phyloP scores from a whole-genome alignment of 2,888 invertebrate genomes.

The Omphaloscelis lunosa region DNA sequence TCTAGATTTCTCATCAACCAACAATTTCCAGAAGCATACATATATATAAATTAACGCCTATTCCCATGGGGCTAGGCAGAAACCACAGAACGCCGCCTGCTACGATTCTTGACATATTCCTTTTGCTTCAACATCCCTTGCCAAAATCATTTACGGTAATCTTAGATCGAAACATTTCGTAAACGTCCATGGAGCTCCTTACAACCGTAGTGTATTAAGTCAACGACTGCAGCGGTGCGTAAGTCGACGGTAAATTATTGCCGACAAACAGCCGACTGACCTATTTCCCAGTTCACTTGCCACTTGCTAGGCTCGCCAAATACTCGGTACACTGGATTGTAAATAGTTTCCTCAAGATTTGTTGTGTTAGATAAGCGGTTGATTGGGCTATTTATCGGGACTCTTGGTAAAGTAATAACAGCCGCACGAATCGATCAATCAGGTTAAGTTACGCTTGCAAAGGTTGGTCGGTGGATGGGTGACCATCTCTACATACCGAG shows the following conservation, averaged over 20 bases:
- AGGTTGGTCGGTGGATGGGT: background rate
- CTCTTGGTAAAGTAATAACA: background rate
- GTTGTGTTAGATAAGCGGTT: constrained; percentile 1
- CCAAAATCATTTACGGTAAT: background rate
- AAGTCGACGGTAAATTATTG: constrained; percentile 32
- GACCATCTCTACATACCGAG: background rate
- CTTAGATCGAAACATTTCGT: background rate
- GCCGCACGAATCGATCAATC: background rate
- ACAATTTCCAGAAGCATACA: background rate
- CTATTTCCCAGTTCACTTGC: constrained; percentile 44
- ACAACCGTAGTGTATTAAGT: background rate
- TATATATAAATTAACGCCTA: background rate
- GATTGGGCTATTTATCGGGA: background rate
- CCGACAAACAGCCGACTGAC: constrained; percentile 50
- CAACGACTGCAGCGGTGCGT: constrained; percentile 19
- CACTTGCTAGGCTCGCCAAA: constrained; percentile 24
- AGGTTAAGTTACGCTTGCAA: constrained; percentile 1
- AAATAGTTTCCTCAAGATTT: constrained; percentile 30
- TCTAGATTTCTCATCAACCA: background rate
- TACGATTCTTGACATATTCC: too few relatives aligned
- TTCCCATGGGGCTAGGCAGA: too few relatives aligned
- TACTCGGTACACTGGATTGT: constrained; percentile 12
- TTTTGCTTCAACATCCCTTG: background rate
- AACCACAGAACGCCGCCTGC: too few relatives aligned
- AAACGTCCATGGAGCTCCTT: background rate